Conservation (phyloP, 2,888 invertebrate genomes). For the Acheta domesticus region DNA sequence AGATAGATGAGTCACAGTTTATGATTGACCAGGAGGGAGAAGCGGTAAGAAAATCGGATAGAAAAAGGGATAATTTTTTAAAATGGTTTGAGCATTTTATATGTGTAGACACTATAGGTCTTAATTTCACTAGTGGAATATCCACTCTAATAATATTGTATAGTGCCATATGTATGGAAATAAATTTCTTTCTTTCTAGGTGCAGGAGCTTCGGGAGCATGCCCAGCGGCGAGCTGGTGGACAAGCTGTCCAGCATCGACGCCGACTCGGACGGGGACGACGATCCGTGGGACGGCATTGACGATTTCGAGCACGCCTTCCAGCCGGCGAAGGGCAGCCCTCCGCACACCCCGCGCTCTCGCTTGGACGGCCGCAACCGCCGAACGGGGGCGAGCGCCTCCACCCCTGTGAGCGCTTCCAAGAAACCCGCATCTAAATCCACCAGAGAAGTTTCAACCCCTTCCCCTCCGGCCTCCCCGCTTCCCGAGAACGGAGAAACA, state of each 20-base stretch:
- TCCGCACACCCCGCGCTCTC: not conserved
- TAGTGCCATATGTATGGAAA: too few species aligned
- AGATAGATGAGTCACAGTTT: too few species aligned
- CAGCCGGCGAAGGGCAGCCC: not conserved
- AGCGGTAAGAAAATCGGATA: too few species aligned
- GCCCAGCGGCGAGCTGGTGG: not conserved
- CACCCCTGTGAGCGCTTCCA: not conserved
- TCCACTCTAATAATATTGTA: too few species aligned
- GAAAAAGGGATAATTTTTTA: too few species aligned
- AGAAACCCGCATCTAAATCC: too few species aligned
- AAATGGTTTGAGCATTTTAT: too few species aligned
- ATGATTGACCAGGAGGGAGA: too few species aligned
- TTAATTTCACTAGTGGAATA: too few species aligned
- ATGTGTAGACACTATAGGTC: too few species aligned
- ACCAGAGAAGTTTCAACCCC: not conserved
- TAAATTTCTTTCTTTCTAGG: too few species aligned
- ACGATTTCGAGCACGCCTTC: not conserved
- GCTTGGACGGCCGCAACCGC: not conserved
- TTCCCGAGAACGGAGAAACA: not conserved
- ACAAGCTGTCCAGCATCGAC: conserved; percentile 18
- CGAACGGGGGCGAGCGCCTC: not conserved
- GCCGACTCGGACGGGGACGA: not conserved
- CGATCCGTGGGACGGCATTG: not conserved
- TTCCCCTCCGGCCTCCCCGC: not conserved
- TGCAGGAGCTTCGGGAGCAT: not conserved